Conservation (phyloP, 2,113 vertebrate genomes). For the Acinonyx jubatus region DNA sequence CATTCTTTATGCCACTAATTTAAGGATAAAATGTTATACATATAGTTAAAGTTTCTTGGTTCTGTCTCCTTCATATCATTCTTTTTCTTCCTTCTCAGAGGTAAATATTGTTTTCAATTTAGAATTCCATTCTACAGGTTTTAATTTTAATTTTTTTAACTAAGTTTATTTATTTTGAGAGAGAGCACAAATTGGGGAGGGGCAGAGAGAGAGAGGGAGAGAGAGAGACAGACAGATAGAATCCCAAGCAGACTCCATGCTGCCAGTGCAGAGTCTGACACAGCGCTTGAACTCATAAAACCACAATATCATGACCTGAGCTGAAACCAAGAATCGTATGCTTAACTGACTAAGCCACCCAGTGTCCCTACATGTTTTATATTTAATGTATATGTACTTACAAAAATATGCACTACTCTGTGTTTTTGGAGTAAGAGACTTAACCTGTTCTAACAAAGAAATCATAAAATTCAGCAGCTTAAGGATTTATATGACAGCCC, state of each 20-base stretch:
- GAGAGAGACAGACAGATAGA: too few species aligned
- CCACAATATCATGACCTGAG: too few species aligned
- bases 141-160: too few species aligned
- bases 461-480: neutral
- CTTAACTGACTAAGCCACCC: too few species aligned
- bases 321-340: too few species aligned
- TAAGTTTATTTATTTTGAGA: too few species aligned
- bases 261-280: too few species aligned
- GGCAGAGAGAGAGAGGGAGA: too few species aligned
- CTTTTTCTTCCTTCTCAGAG: neutral
- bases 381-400: neutral
- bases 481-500: neutral
- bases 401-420: neutral
- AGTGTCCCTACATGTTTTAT: neutral
- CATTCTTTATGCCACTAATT: neutral
- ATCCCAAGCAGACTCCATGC: too few species aligned
- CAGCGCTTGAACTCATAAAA: too few species aligned
- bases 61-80: neutral
- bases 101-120: neutral
- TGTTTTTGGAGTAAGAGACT: neutral
- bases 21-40: conserved; percentile 16
- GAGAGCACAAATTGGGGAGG: too few species aligned
- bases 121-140: neutral
- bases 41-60: neutral
- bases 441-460: neutral